Evolutionary conservation across 2,797 vertebrate genomes (phyloP).

Genomic region (Mallotus villosus): DNA sequence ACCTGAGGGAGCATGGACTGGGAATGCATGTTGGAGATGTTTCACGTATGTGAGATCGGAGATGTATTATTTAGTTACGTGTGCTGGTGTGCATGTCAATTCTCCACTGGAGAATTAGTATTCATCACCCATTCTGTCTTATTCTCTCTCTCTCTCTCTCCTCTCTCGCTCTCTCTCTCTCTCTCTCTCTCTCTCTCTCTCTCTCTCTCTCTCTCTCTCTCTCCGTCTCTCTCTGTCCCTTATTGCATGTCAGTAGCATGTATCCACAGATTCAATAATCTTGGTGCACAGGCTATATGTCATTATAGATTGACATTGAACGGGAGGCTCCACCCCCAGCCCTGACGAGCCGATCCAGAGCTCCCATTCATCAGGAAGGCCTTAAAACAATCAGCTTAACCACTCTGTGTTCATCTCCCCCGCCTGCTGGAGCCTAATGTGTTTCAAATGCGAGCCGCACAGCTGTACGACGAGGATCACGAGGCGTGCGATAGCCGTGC

Average conservation of each 20-base stretch:
- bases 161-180: too few relatives aligned
- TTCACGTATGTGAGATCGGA: too few relatives aligned
- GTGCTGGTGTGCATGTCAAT: too few relatives aligned
- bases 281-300: slow-evolving; percentile 25
- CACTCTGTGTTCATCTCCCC: slow-evolving; percentile 48
- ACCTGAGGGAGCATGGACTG: too few relatives aligned
- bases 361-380: slow-evolving; percentile 39
- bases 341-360: slow-evolving; percentile 23
- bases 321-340: slow-evolving; percentile 24
- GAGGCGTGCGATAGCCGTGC: not conserved
- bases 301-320: slow-evolving; percentile 16
- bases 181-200: too few relatives aligned
- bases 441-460: not conserved
- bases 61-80: too few relatives aligned
- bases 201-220: too few relatives aligned
- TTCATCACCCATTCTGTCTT: too few relatives aligned
- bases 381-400: slow-evolving; percentile 36
- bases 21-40: too few relatives aligned
- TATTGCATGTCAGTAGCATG: slow-evolving; percentile 13
- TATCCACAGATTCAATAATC: slow-evolving; percentile 23
- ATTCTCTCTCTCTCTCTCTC: too few relatives aligned
- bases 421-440: slow-evolving; percentile 20
- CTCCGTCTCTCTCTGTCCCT: too few relatives aligned
- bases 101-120: too few relatives aligned
- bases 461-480: not conserved